Base-by-base conservation (phyloP, 2,888 invertebrate species). In the Acheta domesticus region DNA sequence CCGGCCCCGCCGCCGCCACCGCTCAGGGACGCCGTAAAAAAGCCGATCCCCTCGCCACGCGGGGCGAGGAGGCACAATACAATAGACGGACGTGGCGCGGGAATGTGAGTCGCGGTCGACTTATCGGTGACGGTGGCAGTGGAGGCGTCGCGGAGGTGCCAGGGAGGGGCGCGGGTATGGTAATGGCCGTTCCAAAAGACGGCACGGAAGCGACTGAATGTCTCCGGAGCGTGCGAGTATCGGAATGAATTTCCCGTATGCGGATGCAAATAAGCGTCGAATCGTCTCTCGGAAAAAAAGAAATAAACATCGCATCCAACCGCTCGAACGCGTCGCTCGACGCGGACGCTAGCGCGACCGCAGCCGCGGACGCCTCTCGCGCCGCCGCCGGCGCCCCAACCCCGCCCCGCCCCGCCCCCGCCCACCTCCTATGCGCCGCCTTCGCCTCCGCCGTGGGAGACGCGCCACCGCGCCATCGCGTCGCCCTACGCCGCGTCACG, bases 181-280 rank as follows among this genome's bases (percentile, higher is more conserved):
- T 62, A 62, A 62, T 62, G 62, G 62, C 62, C 62, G 62, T n/a
- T 62, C 16, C 62, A n/a, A 62, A 62, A 62, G 62, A 62, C 14
- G 12, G 62, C 12, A 4, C 16, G 62, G 62, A 62, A 62, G 62
- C 62, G 62, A 62, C 62, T 62, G 62, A n/a, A 62, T 62, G 62
- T 62, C 62, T 62, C 62, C 62, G 62, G 62, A 62, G 62, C 62
- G 62, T n/a, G 62, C 62, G 14, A 62, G 62, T 62, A 62, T 62
- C 62, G 62, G 62, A 62, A 16, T 62, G 62, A 62, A 62, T 62
- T 62, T 62, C 62, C n/a, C 62, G 16, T n/a, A 62, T 62, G 62
- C 62, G n/a, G 16, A 62, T 62, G 62, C 62, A 62, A 62, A 62
- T 62, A 16, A 62, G n/a, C 62, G n/a, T n/a, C 62, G 62, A 62